Evolutionary conservation across 2,113 vertebrate genomes (phyloP).

Genomic region (Larimichthys polyactis): DNA sequence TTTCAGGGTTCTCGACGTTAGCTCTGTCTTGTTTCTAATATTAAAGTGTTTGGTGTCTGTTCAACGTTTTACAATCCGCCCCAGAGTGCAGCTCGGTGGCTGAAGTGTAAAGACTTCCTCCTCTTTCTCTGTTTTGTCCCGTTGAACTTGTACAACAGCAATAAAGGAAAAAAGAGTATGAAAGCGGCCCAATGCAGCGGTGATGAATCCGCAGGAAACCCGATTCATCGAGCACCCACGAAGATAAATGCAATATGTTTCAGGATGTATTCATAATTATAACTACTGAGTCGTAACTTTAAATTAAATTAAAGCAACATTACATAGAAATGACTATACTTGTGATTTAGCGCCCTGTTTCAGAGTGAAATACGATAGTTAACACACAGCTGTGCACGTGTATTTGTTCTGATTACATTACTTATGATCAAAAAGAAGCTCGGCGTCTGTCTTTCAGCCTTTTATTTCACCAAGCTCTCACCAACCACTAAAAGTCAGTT

Average conservation of each 20-base stretch:
- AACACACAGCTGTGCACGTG: no score
- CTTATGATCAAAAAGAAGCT: no score
- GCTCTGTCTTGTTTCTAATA: background rate
- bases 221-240: background rate
- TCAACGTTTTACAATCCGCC: background rate
- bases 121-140: background rate
- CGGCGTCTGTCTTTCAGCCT: no score
- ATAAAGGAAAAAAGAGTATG: background rate
- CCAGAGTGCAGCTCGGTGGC: background rate
- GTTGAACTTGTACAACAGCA: background rate
- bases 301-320: no score
- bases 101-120: background rate
- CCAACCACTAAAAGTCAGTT: no score
- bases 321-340: no score
- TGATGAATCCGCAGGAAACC: slow-evolving; percentile 14
- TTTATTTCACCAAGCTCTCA: no score
- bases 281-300: background rate
- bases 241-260: background rate
- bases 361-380: no score
- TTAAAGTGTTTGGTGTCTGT: background rate
- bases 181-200: background rate
- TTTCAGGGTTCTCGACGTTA: no score
- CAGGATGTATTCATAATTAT: background rate
- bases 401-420: no score
- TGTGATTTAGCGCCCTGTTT: no score